Percentiles rank a stretch among this genome's conserved stretches.
phyloP scores from a whole-genome alignment of 1,140 invertebrate genomes.

The Drosophila saltans region DNA sequence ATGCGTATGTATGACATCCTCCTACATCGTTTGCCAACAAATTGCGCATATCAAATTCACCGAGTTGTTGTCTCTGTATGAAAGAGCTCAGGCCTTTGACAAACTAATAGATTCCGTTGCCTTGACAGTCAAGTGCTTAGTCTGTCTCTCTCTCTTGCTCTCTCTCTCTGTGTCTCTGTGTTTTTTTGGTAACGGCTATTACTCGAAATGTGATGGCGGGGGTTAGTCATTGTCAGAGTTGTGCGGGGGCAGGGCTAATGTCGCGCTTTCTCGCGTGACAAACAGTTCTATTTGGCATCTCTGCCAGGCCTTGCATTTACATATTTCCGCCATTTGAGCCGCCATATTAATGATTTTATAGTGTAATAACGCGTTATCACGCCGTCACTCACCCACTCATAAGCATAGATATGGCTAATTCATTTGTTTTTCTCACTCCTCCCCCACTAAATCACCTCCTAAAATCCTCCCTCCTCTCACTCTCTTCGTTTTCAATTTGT shows the following conservation, averaged over 20 bases:
- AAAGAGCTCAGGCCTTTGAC: slow-evolving; percentile 26
- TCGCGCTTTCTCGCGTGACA: slow-evolving; percentile 70
- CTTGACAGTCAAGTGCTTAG: slow-evolving; percentile 29
- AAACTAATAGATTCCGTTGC: slow-evolving; percentile 79
- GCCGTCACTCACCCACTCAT: slow-evolving; percentile 59
- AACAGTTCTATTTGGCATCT: slow-evolving; percentile 14
- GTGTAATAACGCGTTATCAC: slow-evolving; percentile 78
- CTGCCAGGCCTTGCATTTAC: slow-evolving; percentile 47
- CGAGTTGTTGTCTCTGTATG: slow-evolving; percentile 67
- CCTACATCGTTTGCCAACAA: slow-evolving; percentile 68
- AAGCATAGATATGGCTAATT: slow-evolving; percentile 66
- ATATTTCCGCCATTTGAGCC: slow-evolving; percentile 70
- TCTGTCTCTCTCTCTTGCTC: neutral
- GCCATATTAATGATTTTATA: slow-evolving; percentile 78
- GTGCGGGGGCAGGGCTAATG: slow-evolving; percentile 48
- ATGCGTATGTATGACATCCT: slow-evolving; percentile 9
- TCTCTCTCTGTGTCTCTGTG: slow-evolving; percentile 10
- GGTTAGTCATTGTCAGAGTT: slow-evolving; percentile 66
- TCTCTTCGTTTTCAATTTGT: slow-evolving; percentile 2
- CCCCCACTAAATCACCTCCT: too few relatives aligned
- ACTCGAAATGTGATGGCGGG: slow-evolving; percentile 43
- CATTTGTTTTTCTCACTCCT: slow-evolving; percentile 49
- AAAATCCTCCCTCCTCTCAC: neutral
- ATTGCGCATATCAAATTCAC: slow-evolving; percentile 82
- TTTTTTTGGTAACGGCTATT: slow-evolving; percentile 64